These are phyloP conservation scores for Patella caerulea DNA, from an alignment of 2,888 invertebrate genomes.

Conservation along the genomic window DNA sequence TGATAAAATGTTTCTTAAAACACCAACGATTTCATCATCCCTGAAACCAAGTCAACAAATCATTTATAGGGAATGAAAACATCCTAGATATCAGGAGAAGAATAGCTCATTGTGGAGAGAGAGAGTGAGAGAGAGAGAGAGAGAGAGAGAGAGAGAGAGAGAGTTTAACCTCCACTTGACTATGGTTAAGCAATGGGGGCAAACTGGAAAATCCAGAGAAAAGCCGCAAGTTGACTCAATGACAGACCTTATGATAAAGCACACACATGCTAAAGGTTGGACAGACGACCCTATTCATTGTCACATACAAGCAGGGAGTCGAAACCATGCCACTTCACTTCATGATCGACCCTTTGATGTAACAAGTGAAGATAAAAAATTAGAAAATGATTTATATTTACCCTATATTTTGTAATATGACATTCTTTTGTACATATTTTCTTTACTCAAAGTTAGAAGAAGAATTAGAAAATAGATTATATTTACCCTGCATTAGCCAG, in stretches of 20 bases:
- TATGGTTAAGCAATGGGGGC: too few species aligned
- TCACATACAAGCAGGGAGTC: too few species aligned
- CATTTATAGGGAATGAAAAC: neutral
- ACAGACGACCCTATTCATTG: too few species aligned
- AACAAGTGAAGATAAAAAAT: neutral
- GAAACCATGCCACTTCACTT: too few species aligned
- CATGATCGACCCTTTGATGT: too few species aligned
- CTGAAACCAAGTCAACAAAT: constrained; percentile 44
- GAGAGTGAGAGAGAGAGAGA: constrained; percentile 18
- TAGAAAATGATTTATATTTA: neutral
- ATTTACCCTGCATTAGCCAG: constrained; percentile 85
- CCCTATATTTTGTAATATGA: too few species aligned
- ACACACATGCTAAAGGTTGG: too few species aligned
- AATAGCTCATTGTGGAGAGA: neutral
- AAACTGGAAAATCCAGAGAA: too few species aligned
- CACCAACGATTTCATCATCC: constrained; percentile 80
- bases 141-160: neutral
- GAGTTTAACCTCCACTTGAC: neutral
- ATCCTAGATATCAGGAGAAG: constrained; percentile 11
- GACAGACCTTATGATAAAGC: too few species aligned
- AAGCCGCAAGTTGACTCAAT: too few species aligned
- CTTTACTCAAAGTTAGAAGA: neutral
- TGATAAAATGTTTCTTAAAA: constrained; percentile 81
- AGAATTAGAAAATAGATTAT: neutral
- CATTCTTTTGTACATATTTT: neutral